Base-by-base conservation (phyloP, 2,113 vertebrate species). In the Seriola quinqueradiata region DNA sequence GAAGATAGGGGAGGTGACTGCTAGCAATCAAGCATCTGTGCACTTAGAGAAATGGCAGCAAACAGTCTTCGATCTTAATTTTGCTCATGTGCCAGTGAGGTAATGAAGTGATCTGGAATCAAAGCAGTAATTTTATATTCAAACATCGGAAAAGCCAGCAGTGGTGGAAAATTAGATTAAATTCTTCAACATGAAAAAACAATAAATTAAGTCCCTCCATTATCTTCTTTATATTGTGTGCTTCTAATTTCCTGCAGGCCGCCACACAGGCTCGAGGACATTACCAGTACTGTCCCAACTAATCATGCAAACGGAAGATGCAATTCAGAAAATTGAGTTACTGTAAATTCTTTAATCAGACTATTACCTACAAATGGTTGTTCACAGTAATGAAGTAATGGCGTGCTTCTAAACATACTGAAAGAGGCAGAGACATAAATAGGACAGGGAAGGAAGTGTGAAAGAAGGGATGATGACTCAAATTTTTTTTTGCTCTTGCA, bases 371-470 rank as follows among this genome's bases (percentile, higher is more conserved):
- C 86, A 86, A 73, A 48, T 55, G 46, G 71, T 84, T 86, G 70
- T 68, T 59, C 32, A 40, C 77, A 48, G 23, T 38, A 55, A 67
- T 34, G 9, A 72, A 80, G 71, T 66, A 65, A 78, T 32, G 23
- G 79, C 25, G 5, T 44, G 69, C 42, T 3, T 52, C 38, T 32
- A 9, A 67, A 64, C 50, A 16, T 25, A 64, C 64, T 38, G 52
- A 75, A 38, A 70, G 55, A 40, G 58, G 52, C 34, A 38, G 76
- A 77, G 55, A 58, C 75, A 81, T 13, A 82, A 86, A 90, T 80
- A 84, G 70, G 67, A 58, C 50, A 55, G 64, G 50, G 64, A 76
- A 89, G 80, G 89, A 90, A 82, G 85, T 90, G 89, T 67, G 73
- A 83, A 77, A 61, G 57, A 66, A 42, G 42, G 66, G 75, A 73